phyloP scores from a whole-genome alignment of 2,888 invertebrate genomes.

The Epiblema foenella region DNA sequence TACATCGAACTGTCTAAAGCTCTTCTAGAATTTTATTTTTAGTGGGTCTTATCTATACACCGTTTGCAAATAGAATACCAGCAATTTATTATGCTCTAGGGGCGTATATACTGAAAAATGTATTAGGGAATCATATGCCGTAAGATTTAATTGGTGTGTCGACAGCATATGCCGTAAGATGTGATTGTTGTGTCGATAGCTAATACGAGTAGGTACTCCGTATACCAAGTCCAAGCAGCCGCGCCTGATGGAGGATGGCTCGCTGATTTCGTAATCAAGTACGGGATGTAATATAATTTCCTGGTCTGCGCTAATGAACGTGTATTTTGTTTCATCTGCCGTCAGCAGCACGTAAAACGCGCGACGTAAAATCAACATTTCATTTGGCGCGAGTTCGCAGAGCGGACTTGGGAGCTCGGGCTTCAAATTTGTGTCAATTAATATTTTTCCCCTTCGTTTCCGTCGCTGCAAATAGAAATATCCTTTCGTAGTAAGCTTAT shows the following conservation, averaged over 20 bases:
- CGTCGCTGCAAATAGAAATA: slow-evolving; percentile 52
- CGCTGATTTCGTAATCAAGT: slow-evolving; percentile 76
- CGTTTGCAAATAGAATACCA: slow-evolving; percentile 39
- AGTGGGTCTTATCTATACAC: slow-evolving; percentile 35
- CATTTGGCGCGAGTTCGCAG: slow-evolving; percentile 63
- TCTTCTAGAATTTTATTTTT: slow-evolving; percentile 49
- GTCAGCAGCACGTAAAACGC: slow-evolving; percentile 66
- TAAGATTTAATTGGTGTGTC: slow-evolving; percentile 37
- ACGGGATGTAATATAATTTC: slow-evolving; percentile 77
- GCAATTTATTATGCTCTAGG: slow-evolving; percentile 37
- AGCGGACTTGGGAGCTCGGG: slow-evolving; percentile 56
- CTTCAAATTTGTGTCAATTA: slow-evolving; percentile 71
- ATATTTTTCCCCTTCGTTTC: slow-evolving; percentile 63
- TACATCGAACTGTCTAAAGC: slow-evolving; percentile 52
- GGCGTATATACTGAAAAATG: slow-evolving; percentile 35
- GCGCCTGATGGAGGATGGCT: slow-evolving; percentile 56
- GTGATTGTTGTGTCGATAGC: slow-evolving; percentile 35
- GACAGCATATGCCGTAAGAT: slow-evolving; percentile 36
- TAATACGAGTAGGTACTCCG: slow-evolving; percentile 14
- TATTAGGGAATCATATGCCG: slow-evolving; percentile 40
- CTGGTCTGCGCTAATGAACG: slow-evolving; percentile 78
- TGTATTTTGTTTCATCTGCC: slow-evolving; percentile 81
- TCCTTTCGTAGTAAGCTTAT: slow-evolving; percentile 43
- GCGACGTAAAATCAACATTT: slow-evolving; percentile 77
- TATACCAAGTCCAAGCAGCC: slow-evolving; percentile 32